Evolutionary conservation across 64 coral and sea anemone genomes (phyloP).

Genomic region (Actinia equina): DNA sequence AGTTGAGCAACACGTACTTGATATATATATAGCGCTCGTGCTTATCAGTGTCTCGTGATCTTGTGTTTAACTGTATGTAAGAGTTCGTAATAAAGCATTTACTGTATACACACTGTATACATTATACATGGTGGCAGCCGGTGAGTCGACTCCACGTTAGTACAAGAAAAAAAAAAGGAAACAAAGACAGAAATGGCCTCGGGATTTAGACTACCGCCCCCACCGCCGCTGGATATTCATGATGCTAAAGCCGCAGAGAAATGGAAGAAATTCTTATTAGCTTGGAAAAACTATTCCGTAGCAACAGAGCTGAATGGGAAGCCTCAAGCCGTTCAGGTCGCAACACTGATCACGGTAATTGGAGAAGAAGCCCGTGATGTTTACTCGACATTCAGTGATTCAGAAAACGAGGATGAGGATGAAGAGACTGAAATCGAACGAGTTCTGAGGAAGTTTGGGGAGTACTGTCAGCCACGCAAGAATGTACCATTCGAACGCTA

Average conservation of each 20-base stretch:
- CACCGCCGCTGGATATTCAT: conserved; percentile 36
- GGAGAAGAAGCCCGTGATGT: conserved; percentile 45
- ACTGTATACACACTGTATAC: too few species aligned
- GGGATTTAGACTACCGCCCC: conserved; percentile 31
- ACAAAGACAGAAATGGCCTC: background rate
- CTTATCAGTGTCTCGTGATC: too few species aligned
- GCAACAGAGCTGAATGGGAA: conserved; percentile 22
- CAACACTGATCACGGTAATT: conserved; percentile 12
- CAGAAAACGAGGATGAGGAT: background rate
- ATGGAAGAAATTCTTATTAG: conserved; percentile 24
- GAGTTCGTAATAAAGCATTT: too few species aligned
- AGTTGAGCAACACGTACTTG: too few species aligned
- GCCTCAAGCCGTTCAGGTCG: conserved; percentile 22
- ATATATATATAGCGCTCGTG: too few species aligned
- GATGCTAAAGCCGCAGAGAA: conserved; percentile 4
- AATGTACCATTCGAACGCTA: conserved; percentile 36
- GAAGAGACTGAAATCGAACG: conserved; percentile 6
- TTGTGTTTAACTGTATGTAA: too few species aligned
- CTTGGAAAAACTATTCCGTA: conserved; percentile 29
- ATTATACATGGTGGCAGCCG: conserved; percentile 17
- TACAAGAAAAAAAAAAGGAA: background rate
- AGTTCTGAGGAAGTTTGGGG: conserved; percentile 1
- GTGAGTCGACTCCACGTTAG: background rate
- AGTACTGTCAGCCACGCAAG: conserved; percentile 23
- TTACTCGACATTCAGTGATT: conserved; percentile 20